Evolutionary conservation across 2,113 vertebrate genomes (phyloP), one percentile per base, ranked within the genome.

Genomic region (Oncorhynchus clarkii): DNA sequence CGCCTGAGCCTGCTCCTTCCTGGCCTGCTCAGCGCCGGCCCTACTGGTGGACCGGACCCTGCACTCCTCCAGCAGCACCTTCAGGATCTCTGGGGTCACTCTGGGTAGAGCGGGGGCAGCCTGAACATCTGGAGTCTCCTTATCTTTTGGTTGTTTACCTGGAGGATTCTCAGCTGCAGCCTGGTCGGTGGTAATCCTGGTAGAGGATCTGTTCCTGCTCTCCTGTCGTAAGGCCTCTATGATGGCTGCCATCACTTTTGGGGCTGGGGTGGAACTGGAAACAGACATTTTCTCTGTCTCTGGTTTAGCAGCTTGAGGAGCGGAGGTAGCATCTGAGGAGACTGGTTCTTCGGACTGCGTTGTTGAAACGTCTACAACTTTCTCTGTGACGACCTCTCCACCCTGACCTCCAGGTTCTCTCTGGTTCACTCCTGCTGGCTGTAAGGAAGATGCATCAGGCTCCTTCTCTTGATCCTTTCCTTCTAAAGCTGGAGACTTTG

Each of bases 51-150:
- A 78, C 31, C 74, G 78, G 2, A 73, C 77, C 54, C 76, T 62
- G 70, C 88, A 86, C 72, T 90, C 85, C 45, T 82, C 83, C 0
- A 86, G 80, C 31, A 89, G 71, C 0, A 73, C 77, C 0, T 89
- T 78, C 1, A 87, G 83, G 79, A 85, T 85, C 45, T 78, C 88
- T 13, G 79, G 78, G 12, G 83, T 88, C 22, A 89, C 88, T 83
- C 87, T 74, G 0, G 85, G 85, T 1, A 85, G 64, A 6, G 64
- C 65, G 5, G 0, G 31, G 0, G 13, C 0, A 8, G 62, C 4
- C 39, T 73, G 73, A 0, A 2, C 75, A n/a, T 29, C 18, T 48
- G 20, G 8, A 24, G 16, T 34, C 8, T 60, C 1, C 3, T 71
- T 27, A 6, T 71, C 51, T 54, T 16, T 54, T 16, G 51, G 51